A percentile compares a stretch with the other conserved stretches of the same genome.
Evolutionary conservation across 2,888 invertebrate genomes (phyloP).

Genomic region (Temnothorax ravouxi): DNA sequence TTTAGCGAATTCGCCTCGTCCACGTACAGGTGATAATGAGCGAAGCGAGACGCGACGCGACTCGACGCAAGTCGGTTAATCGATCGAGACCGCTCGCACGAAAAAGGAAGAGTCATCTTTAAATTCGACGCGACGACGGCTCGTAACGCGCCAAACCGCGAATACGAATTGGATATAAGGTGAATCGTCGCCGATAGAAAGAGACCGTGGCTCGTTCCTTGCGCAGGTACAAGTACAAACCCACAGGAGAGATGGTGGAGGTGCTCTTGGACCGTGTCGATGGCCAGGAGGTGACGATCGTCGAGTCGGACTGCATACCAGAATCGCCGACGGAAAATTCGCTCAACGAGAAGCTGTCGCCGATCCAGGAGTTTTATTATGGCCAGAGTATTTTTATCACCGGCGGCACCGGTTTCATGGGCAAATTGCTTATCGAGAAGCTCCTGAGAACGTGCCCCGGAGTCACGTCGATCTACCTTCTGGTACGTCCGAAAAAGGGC

Average conservation of each 20-base stretch:
- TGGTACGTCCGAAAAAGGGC: slow-evolving; percentile 88
- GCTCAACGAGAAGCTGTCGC: slow-evolving; percentile 75
- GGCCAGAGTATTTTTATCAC: slow-evolving; percentile 88
- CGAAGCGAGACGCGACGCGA: slow-evolving; percentile 4
- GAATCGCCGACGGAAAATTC: slow-evolving; percentile 78
- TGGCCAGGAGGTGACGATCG: slow-evolving; percentile 82
- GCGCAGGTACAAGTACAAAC: slow-evolving; percentile 22
- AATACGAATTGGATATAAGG: slow-evolving; percentile 49
- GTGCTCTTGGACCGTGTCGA: slow-evolving; percentile 82
- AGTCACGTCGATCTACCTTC: slow-evolving; percentile 88
- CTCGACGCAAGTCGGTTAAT: slow-evolving; percentile 2
- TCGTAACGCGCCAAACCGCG: slow-evolving; percentile 47
- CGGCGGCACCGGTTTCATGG: slow-evolving; percentile 90
- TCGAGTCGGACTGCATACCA: slow-evolving; percentile 78
- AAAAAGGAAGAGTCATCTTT: slow-evolving; percentile 45
- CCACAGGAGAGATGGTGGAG: slow-evolving; percentile 81
- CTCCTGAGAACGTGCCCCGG: slow-evolving; percentile 89
- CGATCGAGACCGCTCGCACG: not conserved
- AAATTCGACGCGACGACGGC: slow-evolving; percentile 26
- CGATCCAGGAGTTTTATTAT: slow-evolving; percentile 87
- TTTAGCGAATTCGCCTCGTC: not conserved
- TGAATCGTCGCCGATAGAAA: not conserved
- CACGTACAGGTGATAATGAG: slow-evolving; percentile 45
- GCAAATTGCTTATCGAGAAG: slow-evolving; percentile 91
- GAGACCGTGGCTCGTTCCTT: not conserved